Evolutionary conservation across 53 echinoderm and acorn worm species (phyloP), one percentile per base, ranked within the genome.

Genomic region (Actinopyga echinites): DNA sequence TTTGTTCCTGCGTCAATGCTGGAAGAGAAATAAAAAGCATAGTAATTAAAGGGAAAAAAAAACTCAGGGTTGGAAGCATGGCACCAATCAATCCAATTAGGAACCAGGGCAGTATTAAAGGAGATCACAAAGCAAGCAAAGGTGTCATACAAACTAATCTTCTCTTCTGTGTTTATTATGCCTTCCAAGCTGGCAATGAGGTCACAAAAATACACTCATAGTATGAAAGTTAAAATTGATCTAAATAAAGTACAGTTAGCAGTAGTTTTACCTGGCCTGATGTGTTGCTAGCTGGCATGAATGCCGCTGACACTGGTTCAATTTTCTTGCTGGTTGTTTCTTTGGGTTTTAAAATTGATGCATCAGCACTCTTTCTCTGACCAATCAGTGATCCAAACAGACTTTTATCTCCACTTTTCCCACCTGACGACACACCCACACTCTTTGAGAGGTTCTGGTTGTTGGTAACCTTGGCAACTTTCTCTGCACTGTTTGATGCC

Each of bases 311-410:
- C n/a, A 19, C n/a, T 68, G 38, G 68, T 20, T 68, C 68, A 36
- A 29, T 33, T 68, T 68, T 68, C 21, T 68, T 68, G n/a, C 32
- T 6, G 6, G 68, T 22, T 5, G 68, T 6, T 36, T 68, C 68
- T 34, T 68, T 68, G n/a, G 68, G 68, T 33, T 68, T 68, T 10
- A 38, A 68, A 32, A 38, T 5, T 21, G 68, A 68, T 32, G 32
- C 68, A 68, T 68, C 68, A 4, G 21, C 68, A n/a, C 68, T 34
- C 37, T 68, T 68, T 34, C 68, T 68, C 22, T 34, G 68, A 13
- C 68, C 68, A 10, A 68, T 34, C 21, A 68, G 21, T 34, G 68
- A n/a, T 22, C n/a, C 37, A 36, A 68, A 68, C 20, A 68, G 17
- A 21, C 68, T 20, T 34, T 68, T 68, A 13, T 68, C 68, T 20